phyloP scores from a whole-genome alignment of 1,140 invertebrate species.

The Scaptodrosophila lebanonensis region DNA sequence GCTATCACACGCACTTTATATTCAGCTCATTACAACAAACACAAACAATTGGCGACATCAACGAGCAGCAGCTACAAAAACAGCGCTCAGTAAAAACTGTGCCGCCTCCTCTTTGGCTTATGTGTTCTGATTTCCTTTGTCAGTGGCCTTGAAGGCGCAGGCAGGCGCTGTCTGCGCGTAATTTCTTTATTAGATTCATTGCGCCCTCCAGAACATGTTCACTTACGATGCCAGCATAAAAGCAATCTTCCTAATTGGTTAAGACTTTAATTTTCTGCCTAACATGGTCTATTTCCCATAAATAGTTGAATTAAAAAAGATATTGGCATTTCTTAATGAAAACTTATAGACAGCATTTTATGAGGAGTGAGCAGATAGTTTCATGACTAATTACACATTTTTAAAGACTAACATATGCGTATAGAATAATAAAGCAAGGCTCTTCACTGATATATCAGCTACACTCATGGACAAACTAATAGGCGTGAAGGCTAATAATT shows the following conservation, averaged over 20 bases:
- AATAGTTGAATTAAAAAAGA: too few relatives aligned
- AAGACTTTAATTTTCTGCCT: background rate
- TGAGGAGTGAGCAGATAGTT: too few relatives aligned
- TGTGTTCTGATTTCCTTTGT: conserved; percentile 38
- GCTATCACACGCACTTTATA: conserved; percentile 57
- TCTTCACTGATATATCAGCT: too few relatives aligned
- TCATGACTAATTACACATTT: too few relatives aligned
- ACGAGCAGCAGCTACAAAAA: conserved; percentile 10
- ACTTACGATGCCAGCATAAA: conserved; percentile 35
- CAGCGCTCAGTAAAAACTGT: conserved; percentile 3
- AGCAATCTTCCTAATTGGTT: conserved; percentile 69
- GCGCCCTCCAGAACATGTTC: conserved; percentile 33
- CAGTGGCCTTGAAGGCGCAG: conserved; percentile 37
- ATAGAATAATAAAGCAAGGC: too few relatives aligned
- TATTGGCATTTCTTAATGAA: too few relatives aligned
- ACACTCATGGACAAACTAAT: too few relatives aligned
- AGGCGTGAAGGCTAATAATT: too few relatives aligned
- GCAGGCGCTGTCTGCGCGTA: conserved; percentile 50
- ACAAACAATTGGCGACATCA: conserved; percentile 56
- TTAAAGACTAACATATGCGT: too few relatives aligned
- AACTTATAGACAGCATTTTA: too few relatives aligned
- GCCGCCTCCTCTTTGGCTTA: conserved; percentile 8
- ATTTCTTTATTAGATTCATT: conserved; percentile 75
- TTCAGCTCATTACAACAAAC: conserved; percentile 65
- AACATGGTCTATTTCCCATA: too few relatives aligned